Conservation (phyloP, 2,113 vertebrate genomes). For the human region DNA sequence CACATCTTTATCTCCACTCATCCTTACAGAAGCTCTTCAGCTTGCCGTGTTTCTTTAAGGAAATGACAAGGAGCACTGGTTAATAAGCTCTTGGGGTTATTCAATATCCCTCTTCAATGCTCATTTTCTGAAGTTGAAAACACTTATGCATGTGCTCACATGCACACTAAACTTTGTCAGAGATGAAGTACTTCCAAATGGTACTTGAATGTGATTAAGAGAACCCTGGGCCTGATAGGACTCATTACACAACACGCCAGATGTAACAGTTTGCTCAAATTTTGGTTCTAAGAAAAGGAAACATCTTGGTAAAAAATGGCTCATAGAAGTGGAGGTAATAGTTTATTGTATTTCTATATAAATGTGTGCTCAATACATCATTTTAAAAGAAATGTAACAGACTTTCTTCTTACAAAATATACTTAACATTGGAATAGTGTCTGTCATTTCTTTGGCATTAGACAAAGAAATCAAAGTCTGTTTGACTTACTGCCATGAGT, state of each 20-base stretch:
- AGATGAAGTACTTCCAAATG: constrained; percentile 76
- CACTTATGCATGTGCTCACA: constrained; percentile 64
- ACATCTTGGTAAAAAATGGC: background rate
- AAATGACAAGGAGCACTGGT: constrained; percentile 48
- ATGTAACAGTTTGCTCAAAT: constrained; percentile 53
- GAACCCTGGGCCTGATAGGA: constrained; percentile 56
- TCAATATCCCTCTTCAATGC: constrained; percentile 69
- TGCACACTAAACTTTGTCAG: constrained; percentile 67
- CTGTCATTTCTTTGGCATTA: background rate
- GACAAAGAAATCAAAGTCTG: constrained; percentile 16
- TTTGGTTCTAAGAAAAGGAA: constrained; percentile 28
- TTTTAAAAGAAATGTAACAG: background rate
- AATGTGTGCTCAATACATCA: background rate
- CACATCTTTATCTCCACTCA: constrained; percentile 68
- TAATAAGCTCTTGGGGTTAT: constrained; percentile 61
- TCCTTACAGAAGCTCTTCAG: constrained; percentile 52
- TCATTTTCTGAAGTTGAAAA: constrained; percentile 70
- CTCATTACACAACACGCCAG: constrained; percentile 54
- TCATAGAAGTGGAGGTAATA: background rate
- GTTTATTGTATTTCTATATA: background rate
- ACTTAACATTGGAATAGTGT: background rate
- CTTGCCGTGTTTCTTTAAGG: constrained; percentile 57
- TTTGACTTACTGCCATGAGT: background rate
- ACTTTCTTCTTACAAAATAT: background rate
- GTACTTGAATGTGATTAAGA: constrained; percentile 75